A percentile compares a stretch with the other conserved stretches of the same genome.
Evolutionary conservation across 2,888 invertebrate species (phyloP).

Genomic region (Auanema sp.): DNA sequence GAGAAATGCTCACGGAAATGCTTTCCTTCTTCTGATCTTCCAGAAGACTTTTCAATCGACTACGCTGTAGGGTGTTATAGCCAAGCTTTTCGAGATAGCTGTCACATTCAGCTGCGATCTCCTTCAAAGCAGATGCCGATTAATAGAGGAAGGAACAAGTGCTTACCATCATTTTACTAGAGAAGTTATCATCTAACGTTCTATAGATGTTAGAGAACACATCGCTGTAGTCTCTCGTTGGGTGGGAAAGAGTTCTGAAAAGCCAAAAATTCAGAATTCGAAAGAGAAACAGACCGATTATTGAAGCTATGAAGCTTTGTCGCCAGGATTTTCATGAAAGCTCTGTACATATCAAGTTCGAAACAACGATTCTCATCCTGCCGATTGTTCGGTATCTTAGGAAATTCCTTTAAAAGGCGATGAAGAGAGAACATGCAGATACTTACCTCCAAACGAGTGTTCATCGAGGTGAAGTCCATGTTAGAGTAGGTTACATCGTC

Average conservation of each 20-base stretch:
- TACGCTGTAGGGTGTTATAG: slow-evolving; percentile 33
- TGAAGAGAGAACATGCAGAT: no score
- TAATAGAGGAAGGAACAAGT: no score
- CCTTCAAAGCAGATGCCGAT: slow-evolving; percentile 26
- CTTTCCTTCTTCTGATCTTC: slow-evolving; percentile 45
- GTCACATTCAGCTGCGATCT: slow-evolving; percentile 48
- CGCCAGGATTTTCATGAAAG: slow-evolving; percentile 23
- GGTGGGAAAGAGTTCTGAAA: slow-evolving; percentile 27
- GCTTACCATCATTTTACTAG: background rate
- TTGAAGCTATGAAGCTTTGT: slow-evolving; percentile 24
- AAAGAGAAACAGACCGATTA: slow-evolving; percentile 13
- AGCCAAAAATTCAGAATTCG: no score
- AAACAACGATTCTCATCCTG: slow-evolving; percentile 5
- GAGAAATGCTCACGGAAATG: slow-evolving; percentile 32
- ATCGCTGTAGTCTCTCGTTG: slow-evolving; percentile 51
- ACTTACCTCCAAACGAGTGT: no score
- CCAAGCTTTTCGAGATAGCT: slow-evolving; percentile 37
- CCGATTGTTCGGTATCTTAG: no score
- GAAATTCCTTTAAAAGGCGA: no score
- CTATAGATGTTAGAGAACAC: slow-evolving; percentile 43
- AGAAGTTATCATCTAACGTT: slow-evolving; percentile 34
- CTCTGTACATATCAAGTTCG: slow-evolving; percentile 26
- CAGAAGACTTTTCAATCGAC: slow-evolving; percentile 36
- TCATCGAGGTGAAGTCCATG: no score
- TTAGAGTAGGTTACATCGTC: no score